Conservation (phyloP, 2,113 vertebrate genomes). For the Percina caprodes region DNA sequence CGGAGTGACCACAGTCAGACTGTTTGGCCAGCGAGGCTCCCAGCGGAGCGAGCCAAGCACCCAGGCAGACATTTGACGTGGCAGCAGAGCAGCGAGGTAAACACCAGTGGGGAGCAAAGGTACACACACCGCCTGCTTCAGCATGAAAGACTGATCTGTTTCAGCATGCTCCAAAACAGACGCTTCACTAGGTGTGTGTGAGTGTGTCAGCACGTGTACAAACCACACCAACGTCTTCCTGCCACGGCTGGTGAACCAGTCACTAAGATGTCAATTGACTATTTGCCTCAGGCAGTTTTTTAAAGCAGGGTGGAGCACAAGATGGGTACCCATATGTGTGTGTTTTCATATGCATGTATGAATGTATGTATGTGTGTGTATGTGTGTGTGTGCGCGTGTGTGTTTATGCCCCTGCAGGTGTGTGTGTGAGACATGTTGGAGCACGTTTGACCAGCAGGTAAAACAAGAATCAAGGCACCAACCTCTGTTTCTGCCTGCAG, state of each 20-base stretch:
- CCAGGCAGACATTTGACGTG: constrained; percentile 78
- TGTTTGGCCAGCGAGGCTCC: constrained; percentile 44
- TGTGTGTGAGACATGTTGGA: constrained; percentile 64
- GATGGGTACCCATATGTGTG: not conserved
- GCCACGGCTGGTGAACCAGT: constrained; percentile 61
- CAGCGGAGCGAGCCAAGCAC: constrained; percentile 59
- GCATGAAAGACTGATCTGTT: constrained; percentile 84
- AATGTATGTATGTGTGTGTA: constrained; percentile 27
- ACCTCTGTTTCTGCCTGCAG: constrained; percentile 5
- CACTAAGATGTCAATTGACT: constrained; percentile 65
- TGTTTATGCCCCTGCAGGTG: constrained; percentile 44
- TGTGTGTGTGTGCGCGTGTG: constrained; percentile 31
- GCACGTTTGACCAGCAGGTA: constrained; percentile 65
- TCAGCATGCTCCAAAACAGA: constrained; percentile 66
- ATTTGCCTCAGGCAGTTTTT: constrained; percentile 63
- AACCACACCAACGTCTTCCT: constrained; percentile 66
- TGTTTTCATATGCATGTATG: constrained; percentile 30
- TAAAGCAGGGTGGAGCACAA: constrained; percentile 61
- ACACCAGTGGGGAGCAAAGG: constrained; percentile 73
- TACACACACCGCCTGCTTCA: constrained; percentile 58
- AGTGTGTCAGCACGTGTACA: constrained; percentile 29
- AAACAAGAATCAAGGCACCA: constrained; percentile 43
- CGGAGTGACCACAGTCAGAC: constrained; percentile 61
- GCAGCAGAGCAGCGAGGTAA: constrained; percentile 72
- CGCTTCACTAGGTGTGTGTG: constrained; percentile 58